A percentile compares a stretch with the other conserved stretches of the same genome.
These are phyloP conservation scores for Dreissena rostriformis DNA, from an alignment of 1,140 invertebrate genomes.

Conservation along the genomic window DNA sequence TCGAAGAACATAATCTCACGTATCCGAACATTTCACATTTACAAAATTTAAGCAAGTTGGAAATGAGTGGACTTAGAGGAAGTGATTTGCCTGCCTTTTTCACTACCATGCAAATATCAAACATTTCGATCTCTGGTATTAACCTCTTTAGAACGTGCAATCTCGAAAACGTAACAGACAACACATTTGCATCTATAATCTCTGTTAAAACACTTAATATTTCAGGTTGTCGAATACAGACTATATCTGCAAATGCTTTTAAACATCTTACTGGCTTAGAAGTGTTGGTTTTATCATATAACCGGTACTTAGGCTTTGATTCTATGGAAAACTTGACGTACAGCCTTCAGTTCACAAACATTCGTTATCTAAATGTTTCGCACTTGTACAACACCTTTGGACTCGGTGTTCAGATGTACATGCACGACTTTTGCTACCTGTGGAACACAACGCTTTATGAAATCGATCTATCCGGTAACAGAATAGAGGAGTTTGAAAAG, in stretches of 20 bases:
- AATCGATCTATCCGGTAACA: not conserved
- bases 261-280: slow-evolving; percentile 8
- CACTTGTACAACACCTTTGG: slow-evolving; percentile 1
- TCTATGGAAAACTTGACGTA: slow-evolving; percentile 9
- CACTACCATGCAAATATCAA: not conserved
- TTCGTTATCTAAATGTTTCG: slow-evolving; percentile 24
- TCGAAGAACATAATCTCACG: not conserved
- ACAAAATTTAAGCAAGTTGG: not conserved
- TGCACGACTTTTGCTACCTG: slow-evolving; percentile 20
- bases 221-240: slow-evolving; percentile 32
- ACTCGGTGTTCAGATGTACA: not conserved
- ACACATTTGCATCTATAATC: not conserved
- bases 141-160: not conserved
- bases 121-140: not conserved
- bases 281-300: slow-evolving; percentile 42
- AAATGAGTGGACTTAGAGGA: slow-evolving; percentile 2
- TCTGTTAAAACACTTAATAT: slow-evolving; percentile 46
- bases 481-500: not conserved
- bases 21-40: slow-evolving; percentile 10
- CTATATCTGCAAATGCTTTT: slow-evolving; percentile 25
- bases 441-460: slow-evolving; percentile 36
- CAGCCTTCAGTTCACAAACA: slow-evolving; percentile 28
- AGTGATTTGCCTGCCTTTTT: not conserved
- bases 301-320: slow-evolving; percentile 29
- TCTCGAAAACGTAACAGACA: not conserved